Conservation (phyloP, 2,113 vertebrate genomes). For the Mobula hypostoma region DNA sequence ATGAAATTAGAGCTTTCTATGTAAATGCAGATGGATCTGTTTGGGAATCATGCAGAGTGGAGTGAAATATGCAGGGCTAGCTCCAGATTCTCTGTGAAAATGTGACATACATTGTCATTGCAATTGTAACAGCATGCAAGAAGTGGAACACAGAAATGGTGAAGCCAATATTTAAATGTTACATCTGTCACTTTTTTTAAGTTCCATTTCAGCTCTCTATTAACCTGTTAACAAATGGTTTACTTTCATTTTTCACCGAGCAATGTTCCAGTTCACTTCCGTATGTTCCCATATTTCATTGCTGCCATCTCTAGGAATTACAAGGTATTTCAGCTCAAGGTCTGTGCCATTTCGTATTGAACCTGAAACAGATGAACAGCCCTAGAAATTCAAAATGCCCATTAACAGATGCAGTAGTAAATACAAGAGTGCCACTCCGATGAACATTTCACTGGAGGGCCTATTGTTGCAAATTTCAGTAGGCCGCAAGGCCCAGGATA, state of each 20-base stretch:
- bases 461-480: too few relatives aligned
- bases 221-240: slow-evolving; percentile 37
- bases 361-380: not conserved
- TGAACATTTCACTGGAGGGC: too few relatives aligned
- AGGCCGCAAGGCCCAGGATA: too few relatives aligned
- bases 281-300: not conserved
- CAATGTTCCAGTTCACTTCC: not conserved
- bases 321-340: not conserved
- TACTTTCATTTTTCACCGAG: not conserved
- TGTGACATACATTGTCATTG: not conserved
- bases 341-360: not conserved
- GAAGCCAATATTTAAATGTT: slow-evolving; percentile 29
- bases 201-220: slow-evolving; percentile 22
- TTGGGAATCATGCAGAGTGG: not conserved
- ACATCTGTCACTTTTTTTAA: slow-evolving; percentile 27
- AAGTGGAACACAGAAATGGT: slow-evolving; percentile 16
- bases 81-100: slow-evolving; percentile 7
- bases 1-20: slow-evolving; percentile 30
- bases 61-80: slow-evolving; percentile 10
- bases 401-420: too few relatives aligned
- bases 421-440: too few relatives aligned
- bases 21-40: slow-evolving; percentile 19
- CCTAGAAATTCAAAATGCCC: too few relatives aligned
- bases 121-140: slow-evolving; percentile 18
- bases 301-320: slow-evolving; percentile 14